These are phyloP conservation scores for Apamea crenata DNA, from an alignment of 2,888 invertebrate species.

Conservation along the genomic window DNA sequence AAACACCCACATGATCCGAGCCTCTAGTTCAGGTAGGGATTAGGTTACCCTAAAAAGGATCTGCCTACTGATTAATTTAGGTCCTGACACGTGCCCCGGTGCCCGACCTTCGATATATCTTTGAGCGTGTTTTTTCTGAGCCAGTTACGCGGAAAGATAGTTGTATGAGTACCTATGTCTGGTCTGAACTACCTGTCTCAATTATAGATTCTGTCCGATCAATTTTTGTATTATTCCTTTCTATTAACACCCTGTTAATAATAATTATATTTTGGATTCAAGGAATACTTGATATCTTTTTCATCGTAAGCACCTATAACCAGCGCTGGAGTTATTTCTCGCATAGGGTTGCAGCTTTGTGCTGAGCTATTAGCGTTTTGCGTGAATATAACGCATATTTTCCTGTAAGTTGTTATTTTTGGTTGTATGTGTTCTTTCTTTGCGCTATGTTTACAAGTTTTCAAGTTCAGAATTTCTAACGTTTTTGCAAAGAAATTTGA, in stretches of 20 bases:
- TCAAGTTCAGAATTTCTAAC: not conserved
- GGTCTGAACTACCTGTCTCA: not conserved
- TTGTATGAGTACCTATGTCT: not conserved
- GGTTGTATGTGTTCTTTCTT: too few relatives aligned
- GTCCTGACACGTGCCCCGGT: constrained; percentile 6
- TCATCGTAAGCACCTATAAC: not conserved
- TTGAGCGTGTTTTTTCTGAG: not conserved
- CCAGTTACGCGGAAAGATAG: not conserved
- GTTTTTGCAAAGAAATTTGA: not conserved
- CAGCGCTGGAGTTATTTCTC: not conserved
- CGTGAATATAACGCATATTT: too few relatives aligned
- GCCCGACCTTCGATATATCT: constrained; percentile 5
- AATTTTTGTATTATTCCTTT: not conserved
- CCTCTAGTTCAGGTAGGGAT: constrained; percentile 17
- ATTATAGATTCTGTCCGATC: not conserved
- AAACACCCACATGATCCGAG: not conserved
- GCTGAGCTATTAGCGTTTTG: too few relatives aligned
- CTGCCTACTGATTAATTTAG: constrained; percentile 26
- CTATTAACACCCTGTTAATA: not conserved
- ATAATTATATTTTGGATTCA: not conserved
- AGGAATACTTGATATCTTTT: not conserved
- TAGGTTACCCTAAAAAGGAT: constrained; percentile 25
- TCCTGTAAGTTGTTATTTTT: too few relatives aligned
- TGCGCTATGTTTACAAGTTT: not conserved
- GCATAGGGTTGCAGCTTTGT: too few relatives aligned